Base-by-base conservation (phyloP, 2,113 vertebrate genomes). In the Butorides virescens region DNA sequence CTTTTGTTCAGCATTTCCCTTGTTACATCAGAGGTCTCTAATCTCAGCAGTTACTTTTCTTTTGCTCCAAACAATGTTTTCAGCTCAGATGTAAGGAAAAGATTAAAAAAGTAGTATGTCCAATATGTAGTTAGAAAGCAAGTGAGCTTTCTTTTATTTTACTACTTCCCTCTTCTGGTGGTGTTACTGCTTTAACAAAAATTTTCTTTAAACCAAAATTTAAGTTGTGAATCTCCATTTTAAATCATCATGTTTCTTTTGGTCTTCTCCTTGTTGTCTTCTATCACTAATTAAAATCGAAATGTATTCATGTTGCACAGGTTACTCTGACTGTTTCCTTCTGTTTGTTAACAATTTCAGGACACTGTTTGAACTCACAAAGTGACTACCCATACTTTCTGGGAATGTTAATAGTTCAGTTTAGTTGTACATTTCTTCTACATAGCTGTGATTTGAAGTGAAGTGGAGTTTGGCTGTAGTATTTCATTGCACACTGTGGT, bases 1-100 rank as follows among this genome's bases (percentile, higher is more conserved):
- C 65, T 82, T 92, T 91, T 86, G 71, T 93, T 88, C 42, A 53
- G 37, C 21, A 29, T 66, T 96, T 90, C 42, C 66, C 56, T 67
- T 3, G 0, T 91, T 71, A 75, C 66, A 27, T 83, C 75, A 84
- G 46, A 76, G 59, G 27, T 58, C 29, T 63, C 23, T 55, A 52
- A 78, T 72, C 50, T 30, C 61, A 74, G 70, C n/a, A 29, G 49
- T n/a, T 55, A 22, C 49, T 37, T 73, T 88, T 34, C 25, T 82
- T 85, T 72, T 37, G 13, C 53, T 66, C 63, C 34, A 66, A 56
- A 82, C 30, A 46, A 16, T 46, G 32, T 67, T 82, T 84, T 88
- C 27, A 26, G 36, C 34, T 92, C 26, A 47, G 19, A 81, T 44
- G 17, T 65, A 50, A 80, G 44, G 77, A 56, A 87, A 75, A 76